A percentile compares a stretch with the other conserved stretches of the same genome.
Conservation (phyloP, 2,888 invertebrate genomes). For the Mycalesis mineus region DNA sequence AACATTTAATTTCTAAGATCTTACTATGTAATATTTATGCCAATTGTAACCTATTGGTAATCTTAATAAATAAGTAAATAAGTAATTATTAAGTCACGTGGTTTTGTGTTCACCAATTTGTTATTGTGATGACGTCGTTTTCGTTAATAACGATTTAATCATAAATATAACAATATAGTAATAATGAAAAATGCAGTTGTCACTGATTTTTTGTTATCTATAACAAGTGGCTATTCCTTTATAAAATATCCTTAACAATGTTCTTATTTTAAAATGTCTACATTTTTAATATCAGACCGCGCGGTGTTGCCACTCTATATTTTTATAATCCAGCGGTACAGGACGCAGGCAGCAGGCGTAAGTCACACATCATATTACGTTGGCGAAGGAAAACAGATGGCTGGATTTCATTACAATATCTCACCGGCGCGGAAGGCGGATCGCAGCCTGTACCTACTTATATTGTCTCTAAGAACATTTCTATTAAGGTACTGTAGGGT, state of each 20-base stretch:
- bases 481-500: not conserved
- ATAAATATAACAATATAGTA: too few species aligned
- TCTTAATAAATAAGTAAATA: too few species aligned
- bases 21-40: too few species aligned
- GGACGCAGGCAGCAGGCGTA: conserved; percentile 54
- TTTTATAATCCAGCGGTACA: conserved; percentile 42
- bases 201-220: too few species aligned
- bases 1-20: too few species aligned
- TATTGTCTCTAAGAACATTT: conserved; percentile 32
- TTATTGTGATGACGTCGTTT: too few species aligned
- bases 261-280: not conserved
- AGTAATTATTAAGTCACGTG: too few species aligned
- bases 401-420: conserved; percentile 72
- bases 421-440: conserved; percentile 62
- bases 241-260: not conserved
- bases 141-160: too few species aligned
- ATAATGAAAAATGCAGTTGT: too few species aligned
- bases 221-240: too few species aligned
- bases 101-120: too few species aligned
- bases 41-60: too few species aligned
- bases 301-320: conserved; percentile 30
- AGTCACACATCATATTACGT: conserved; percentile 59
- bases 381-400: conserved; percentile 71
- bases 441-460: conserved; percentile 55
- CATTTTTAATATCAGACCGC: conserved; percentile 27